Evolutionary conservation across 2,113 vertebrate genomes (phyloP).

Genomic region (Sminthopsis crassicaudata): DNA sequence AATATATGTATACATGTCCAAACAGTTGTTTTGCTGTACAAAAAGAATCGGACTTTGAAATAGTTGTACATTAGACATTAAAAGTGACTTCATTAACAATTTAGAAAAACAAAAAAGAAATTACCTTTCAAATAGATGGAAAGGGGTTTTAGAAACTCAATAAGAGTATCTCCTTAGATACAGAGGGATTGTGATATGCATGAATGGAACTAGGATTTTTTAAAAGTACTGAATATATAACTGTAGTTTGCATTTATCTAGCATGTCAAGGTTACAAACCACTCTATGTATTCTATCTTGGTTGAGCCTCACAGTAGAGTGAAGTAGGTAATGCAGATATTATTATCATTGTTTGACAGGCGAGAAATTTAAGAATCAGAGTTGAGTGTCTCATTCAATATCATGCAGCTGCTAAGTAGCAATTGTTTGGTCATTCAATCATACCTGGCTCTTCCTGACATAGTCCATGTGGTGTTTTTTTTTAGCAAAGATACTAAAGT

Average conservation of each 20-base stretch:
- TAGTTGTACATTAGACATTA: too few relatives aligned
- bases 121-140: neutral
- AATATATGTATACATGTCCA: too few relatives aligned
- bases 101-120: neutral
- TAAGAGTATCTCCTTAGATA: neutral
- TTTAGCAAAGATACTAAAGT: too few relatives aligned
- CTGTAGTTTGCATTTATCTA: neutral
- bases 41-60: too few relatives aligned
- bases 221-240: neutral
- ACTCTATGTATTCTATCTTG: neutral
- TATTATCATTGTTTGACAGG: neutral
- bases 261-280: neutral
- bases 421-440: too few relatives aligned
- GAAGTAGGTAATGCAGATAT: neutral
- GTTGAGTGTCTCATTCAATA: neutral
- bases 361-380: neutral
- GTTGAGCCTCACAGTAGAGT: neutral
- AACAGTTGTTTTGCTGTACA: too few relatives aligned
- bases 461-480: too few relatives aligned
- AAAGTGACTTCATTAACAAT: neutral
- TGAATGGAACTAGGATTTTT: neutral
- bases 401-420: neutral
- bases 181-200: neutral
- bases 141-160: neutral
- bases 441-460: too few relatives aligned